These are phyloP conservation scores for Phataginus tricuspis DNA, from an alignment of 2,797 vertebrate genomes.

Conservation along the genomic window DNA sequence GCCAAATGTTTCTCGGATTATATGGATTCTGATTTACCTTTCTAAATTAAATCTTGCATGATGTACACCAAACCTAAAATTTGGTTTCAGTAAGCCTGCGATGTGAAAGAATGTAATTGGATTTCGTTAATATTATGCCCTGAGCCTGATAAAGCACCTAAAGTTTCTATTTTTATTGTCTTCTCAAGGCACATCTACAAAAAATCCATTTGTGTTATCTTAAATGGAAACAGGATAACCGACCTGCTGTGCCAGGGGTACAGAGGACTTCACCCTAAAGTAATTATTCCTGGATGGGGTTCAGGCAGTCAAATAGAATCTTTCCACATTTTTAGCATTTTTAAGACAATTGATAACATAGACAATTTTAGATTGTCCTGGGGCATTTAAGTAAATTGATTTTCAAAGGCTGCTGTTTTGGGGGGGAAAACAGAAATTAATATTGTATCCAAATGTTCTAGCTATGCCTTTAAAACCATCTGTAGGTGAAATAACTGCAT, in stretches of 20 bases:
- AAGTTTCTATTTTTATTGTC: background rate
- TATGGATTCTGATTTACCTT: slow-evolving; percentile 51
- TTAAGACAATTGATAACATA: background rate
- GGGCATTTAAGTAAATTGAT: background rate
- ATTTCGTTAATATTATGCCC: slow-evolving; percentile 1
- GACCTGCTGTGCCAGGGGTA: background rate
- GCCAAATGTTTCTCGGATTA: slow-evolving; percentile 57
- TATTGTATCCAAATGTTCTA: background rate
- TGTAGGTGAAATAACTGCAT: background rate
- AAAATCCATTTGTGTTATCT: background rate
- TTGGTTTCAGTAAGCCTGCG: background rate
- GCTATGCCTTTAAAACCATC: background rate
- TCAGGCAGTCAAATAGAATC: background rate
- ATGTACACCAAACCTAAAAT: slow-evolving; percentile 33
- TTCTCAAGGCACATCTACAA: background rate
- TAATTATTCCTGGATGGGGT: background rate
- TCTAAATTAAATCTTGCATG: slow-evolving; percentile 27
- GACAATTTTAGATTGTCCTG: background rate
- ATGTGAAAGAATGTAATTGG: slow-evolving; percentile 32
- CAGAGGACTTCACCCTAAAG: background rate
- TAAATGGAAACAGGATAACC: background rate
- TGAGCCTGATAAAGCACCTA: background rate
- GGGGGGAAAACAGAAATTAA: background rate
- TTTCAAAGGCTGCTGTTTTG: background rate
- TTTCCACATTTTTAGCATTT: background rate